These are phyloP conservation scores for Manis pentadactyla DNA, from an alignment of 2,797 vertebrate genomes.

Conservation along the genomic window DNA sequence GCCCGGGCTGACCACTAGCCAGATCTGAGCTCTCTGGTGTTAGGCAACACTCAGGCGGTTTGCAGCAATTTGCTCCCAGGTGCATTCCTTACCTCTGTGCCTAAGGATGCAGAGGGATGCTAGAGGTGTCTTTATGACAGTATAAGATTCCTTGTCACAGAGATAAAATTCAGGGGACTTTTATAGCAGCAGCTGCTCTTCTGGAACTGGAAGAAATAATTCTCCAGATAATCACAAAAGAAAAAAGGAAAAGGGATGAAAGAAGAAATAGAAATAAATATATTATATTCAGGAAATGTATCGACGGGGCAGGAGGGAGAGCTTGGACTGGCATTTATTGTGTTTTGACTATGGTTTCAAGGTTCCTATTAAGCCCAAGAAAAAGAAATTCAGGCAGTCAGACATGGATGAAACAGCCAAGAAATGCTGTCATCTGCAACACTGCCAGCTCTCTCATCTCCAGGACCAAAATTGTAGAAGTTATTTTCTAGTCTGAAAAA, in stretches of 20 bases:
- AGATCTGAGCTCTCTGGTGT: background rate
- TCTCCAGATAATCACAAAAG: constrained; percentile 74
- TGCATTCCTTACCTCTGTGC: constrained; percentile 3
- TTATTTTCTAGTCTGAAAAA: constrained; percentile 67
- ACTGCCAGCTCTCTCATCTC: constrained; percentile 67
- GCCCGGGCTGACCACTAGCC: constrained; percentile 8
- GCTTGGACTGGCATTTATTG: constrained; percentile 57
- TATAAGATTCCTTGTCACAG: constrained; percentile 59
- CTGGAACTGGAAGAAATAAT: constrained; percentile 65
- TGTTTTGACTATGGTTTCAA: constrained; percentile 68
- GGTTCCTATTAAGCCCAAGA: constrained; percentile 58
- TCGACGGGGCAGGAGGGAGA: background rate
- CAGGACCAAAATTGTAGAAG: constrained; percentile 59
- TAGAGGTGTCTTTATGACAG: constrained; percentile 60
- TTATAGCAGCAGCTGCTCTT: constrained; percentile 73
- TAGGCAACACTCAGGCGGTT: background rate
- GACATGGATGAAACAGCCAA: constrained; percentile 70
- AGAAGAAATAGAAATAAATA: constrained; percentile 67
- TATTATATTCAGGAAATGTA: constrained; percentile 42
- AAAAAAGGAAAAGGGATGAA: constrained; percentile 66
- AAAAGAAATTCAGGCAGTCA: constrained; percentile 56
- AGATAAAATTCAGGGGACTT: constrained; percentile 70
- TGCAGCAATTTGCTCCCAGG: background rate
- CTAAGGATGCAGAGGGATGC: constrained; percentile 24
- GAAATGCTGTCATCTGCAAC: constrained; percentile 69